Evolutionary conservation across 2,888 invertebrate species (phyloP).

Genomic region (Lymantria monacha): DNA sequence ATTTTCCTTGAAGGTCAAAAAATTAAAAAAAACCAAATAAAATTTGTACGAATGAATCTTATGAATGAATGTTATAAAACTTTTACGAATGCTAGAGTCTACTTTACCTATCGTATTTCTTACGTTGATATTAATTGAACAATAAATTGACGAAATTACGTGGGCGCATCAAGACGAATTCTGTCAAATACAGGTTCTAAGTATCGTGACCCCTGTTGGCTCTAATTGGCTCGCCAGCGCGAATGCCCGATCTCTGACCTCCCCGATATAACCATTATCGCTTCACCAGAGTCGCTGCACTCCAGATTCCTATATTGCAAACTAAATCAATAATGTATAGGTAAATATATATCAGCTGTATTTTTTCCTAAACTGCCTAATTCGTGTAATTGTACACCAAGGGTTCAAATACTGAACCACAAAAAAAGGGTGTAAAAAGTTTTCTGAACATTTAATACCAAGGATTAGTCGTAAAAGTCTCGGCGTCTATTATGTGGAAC

Average conservation of each 20-base stretch:
- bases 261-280: constrained; percentile 66
- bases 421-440: too few species aligned
- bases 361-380: too few species aligned
- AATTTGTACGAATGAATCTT: too few species aligned
- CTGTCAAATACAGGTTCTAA: constrained; percentile 57
- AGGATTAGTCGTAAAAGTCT: too few species aligned
- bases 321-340: constrained; percentile 1
- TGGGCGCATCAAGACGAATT: constrained; percentile 61
- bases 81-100: constrained; percentile 3
- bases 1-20: too few species aligned
- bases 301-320: constrained; percentile 36
- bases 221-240: constrained; percentile 66
- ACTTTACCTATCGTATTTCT: constrained; percentile 11
- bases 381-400: too few species aligned
- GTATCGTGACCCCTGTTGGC: constrained; percentile 62
- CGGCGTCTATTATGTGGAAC: too few species aligned
- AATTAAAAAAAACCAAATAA: too few species aligned
- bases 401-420: too few species aligned
- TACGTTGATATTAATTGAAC: constrained; percentile 16
- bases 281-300: constrained; percentile 28
- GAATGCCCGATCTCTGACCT: constrained; percentile 78
- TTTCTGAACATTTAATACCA: too few species aligned
- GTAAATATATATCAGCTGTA: too few species aligned
- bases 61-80: too few species aligned
- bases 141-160: constrained; percentile 41